Base-by-base conservation (phyloP, 2,797 vertebrate genomes). In the Alcedo atthis region DNA sequence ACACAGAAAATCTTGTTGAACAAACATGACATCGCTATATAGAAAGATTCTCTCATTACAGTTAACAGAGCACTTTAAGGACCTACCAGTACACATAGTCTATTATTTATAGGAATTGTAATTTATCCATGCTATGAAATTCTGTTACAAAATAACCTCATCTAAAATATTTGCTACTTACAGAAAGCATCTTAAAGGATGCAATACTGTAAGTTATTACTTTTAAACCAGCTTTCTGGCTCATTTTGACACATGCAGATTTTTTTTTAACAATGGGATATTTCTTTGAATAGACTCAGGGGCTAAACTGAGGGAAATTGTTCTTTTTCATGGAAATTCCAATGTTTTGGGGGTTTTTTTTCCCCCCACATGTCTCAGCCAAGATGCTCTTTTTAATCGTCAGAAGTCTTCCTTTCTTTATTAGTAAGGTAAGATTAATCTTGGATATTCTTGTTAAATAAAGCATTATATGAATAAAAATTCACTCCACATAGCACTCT, bases 51-150 rank as follows among this genome's bases (percentile, higher is more conserved):
- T 54, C 10, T 77, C 24, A 57, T 16, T 70, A 58, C n/a, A 43
- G n/a, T 74, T 87, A 80, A 67, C 9, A 77, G 37, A 73, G 28
- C 53, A 63, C 46, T 92, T 92, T 9, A 82, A 89, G 57, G 51
- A 51, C 15, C 71, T 68, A 33, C 8, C 63, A 67, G 35, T 35
- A 77, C 77, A 46, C 8, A 20, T 11, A 68, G 28, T 42, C 58
- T 46, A 15, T n/a, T 33, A 33, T 6, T 70, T 9, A 49, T 2
- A 69, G 26, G 57, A 76, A 64, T 13, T 32, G 66, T 11, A 0
- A 73, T 78, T 84, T 69, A 25, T 93, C 43, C 58, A 8, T 67
- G 48, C 17, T 37, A 43, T 46, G 20, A 62, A 63, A 74, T 84
- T 58, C 30, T 62, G 22, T 30, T 67, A 42, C 20, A 81, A 57